Base-by-base conservation (phyloP, 2,797 vertebrate species). In the Thaleichthys pacificus region DNA sequence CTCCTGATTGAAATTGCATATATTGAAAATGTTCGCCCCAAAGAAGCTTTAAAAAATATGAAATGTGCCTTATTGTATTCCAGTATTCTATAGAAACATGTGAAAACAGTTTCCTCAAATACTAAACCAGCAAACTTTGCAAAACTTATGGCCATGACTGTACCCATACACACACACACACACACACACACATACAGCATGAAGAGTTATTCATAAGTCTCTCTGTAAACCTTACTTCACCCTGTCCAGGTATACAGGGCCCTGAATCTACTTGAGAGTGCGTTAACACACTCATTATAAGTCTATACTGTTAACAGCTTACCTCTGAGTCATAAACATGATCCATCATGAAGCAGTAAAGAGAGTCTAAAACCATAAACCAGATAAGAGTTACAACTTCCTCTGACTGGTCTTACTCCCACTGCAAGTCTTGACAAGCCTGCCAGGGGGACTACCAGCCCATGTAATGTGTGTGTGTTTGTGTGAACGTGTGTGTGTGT, bases 261-360 rank as follows among this genome's bases (percentile, higher is more conserved):
- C 42, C 11, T 12, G 42, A 11, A 47, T 47, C 21, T 7, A 5
- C 14, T 38, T 66, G 38, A 66, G 22, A 56, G 51, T 11, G 4
- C 19, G 58, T 67, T 51, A 19, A 17, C 47, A 49, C 22, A 49
- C 47, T 4, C 24, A 21, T 12, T 14, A 15, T 12, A 22, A 21
- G 32, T 15, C 22, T 24, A 3, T 47, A 19, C 8, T 1, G 7
- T 8, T 35, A 35, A 35, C 32, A 8, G 22, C 3, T 14, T 2
- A 28, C 8, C 12, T 47, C 3, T 72, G 62, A 9, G 12, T 70
- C 63, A 75, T 64, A 32, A 73, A 72, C 57, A 68, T 72, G 14
- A 65, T 66, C 7, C 0, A 51, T 42, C 22, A 3, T 32, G 17
- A 19, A 32, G 49, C 14, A 58, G 51, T 38, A 49, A 61, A 61